phyloP scores from a whole-genome alignment of 1,140 invertebrate species.

The Drosophila ogumai region DNA sequence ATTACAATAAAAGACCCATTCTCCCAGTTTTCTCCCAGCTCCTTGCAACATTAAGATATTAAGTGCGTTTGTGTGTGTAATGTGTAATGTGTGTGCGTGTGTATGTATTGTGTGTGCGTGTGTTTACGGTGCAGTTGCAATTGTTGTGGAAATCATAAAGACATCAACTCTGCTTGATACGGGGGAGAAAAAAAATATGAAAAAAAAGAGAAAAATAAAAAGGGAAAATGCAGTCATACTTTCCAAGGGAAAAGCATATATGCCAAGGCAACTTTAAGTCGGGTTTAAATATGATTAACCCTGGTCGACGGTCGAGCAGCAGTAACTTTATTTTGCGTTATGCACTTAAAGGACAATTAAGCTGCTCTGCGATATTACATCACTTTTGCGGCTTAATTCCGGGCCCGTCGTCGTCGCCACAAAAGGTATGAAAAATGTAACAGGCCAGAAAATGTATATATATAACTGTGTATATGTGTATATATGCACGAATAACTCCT shows the following conservation, averaged over 20 bases:
- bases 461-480: background rate
- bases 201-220: background rate
- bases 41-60: conserved; percentile 70
- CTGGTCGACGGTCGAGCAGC: background rate
- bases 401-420: background rate
- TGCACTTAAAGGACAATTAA: conserved; percentile 35
- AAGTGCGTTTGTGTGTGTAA: conserved; percentile 15
- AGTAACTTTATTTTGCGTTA: conserved; percentile 12
- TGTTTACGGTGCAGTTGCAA: conserved; percentile 16
- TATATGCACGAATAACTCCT: conserved; percentile 16
- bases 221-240: background rate
- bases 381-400: conserved; percentile 10
- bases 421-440: conserved; percentile 25
- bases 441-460: conserved; percentile 1
- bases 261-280: conserved; percentile 3
- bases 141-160: conserved; percentile 51
- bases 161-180: conserved; percentile 42
- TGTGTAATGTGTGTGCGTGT: conserved; percentile 4
- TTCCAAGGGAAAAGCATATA: background rate
- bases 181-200: background rate
- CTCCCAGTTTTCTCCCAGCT: background rate
- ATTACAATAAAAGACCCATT: conserved; percentile 62
- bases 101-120: background rate
- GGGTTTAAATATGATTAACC: conserved; percentile 21
- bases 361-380: conserved; percentile 4